Base-by-base conservation (phyloP, 2,113 vertebrate species). In the Microtus ochrogaster region DNA sequence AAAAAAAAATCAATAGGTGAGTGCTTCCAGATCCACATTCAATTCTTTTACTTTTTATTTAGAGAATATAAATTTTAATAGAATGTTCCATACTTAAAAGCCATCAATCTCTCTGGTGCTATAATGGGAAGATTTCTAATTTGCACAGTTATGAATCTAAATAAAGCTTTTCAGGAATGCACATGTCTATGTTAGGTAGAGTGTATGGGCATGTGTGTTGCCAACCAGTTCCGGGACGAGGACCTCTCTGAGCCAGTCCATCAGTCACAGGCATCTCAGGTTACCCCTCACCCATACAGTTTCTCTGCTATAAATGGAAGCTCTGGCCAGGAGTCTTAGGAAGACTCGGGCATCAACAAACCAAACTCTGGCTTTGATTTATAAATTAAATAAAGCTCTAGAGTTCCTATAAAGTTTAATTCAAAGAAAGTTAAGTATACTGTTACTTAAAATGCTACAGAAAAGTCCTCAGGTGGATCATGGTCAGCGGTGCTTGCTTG, bases 91-190 rank as follows among this genome's bases (percentile, higher is more conserved):
- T 39, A 39, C 33, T 87, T 70, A 72, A 87, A 72, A 22, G 28
- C n/a, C 63, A 47, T 78, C 28, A 24, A 88, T 58, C 49, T 94
- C 68, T 93, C 70, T 94, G 70, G 93, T 22, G 17, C 12, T 76
- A 41, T 19, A 49, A 76, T 13, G 33, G 47, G 61, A 36, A 72
- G 65, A 90, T 14, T 72, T 55, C 76, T 76, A 4, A 77, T 17
- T 78, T 78, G 77, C 7, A 63, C 8, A 79, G 55, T 65, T 92
- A 30, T 79, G 26, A 79, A 73, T 90, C 76, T 83, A 87, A 94
- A 47, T 26, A 63, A 47, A 66, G 41, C 41, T 49, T 76, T 70
- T 33, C 39, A 63, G 36, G 41, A 96, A 90, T 19, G 8, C 26
- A 44, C 65, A 49, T 5, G 7, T 33, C 41, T 66, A 41, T 33